Percentiles rank a stretch among this genome's conserved stretches.
Conservation (phyloP, 2,113 vertebrate genomes). For the Rhegmatorhina hoffmannsi region DNA sequence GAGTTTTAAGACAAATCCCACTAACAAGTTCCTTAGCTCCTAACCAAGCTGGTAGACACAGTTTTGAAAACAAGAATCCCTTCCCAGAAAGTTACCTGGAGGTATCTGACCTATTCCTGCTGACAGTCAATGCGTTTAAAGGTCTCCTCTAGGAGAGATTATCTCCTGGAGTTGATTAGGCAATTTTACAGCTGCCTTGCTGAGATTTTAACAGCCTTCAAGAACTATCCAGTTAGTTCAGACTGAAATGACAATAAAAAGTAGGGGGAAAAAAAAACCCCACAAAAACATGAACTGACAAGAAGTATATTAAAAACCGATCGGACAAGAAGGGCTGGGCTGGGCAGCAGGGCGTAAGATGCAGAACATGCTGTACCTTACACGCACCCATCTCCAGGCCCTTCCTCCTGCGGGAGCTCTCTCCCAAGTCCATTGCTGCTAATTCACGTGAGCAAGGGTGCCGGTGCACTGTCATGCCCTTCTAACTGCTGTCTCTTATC, state of each 20-base stretch:
- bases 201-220: slow-evolving; percentile 21
- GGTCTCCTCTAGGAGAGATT: not conserved
- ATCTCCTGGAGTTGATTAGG: not conserved
- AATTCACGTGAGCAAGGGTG: not conserved
- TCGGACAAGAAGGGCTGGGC: not conserved
- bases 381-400: not conserved
- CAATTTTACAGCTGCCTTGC: slow-evolving; percentile 18
- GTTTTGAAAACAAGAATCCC: not conserved
- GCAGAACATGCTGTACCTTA: not conserved
- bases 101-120: slow-evolving; percentile 6
- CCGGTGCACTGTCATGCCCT: not conserved
- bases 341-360: not conserved
- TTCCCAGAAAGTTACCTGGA: slow-evolving; percentile 1
- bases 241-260: not conserved
- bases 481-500: slow-evolving; percentile 12
- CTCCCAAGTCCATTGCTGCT: not conserved
- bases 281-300: not conserved
- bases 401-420: not conserved
- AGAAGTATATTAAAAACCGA: not conserved
- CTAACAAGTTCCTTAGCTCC: not conserved
- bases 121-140: not conserved
- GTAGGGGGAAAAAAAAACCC: too few relatives aligned
- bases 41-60: not conserved
- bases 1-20: not conserved
- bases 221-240: not conserved